These are phyloP conservation scores for Noturus placidus DNA, from an alignment of 2,113 vertebrate species.

Conservation along the genomic window DNA sequence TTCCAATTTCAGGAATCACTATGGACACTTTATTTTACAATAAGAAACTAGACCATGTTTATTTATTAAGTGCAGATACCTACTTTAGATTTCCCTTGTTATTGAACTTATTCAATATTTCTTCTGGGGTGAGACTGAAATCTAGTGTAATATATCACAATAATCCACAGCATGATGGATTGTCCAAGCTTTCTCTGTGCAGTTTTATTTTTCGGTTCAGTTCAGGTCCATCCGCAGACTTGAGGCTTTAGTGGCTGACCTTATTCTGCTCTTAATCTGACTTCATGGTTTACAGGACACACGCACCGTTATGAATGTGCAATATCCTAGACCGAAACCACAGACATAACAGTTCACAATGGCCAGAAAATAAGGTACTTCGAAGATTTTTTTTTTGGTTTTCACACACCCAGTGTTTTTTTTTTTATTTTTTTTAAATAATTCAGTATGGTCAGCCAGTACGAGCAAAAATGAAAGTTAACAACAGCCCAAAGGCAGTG, in stretches of 20 bases:
- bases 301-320: not conserved
- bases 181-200: not conserved
- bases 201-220: slow-evolving; percentile 19
- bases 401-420: slow-evolving; percentile 36
- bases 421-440: slow-evolving; percentile 55
- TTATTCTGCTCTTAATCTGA: slow-evolving; percentile 27
- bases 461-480: slow-evolving; percentile 57
- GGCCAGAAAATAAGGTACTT: slow-evolving; percentile 33
- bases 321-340: not conserved
- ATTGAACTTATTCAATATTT: not conserved
- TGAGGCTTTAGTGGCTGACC: slow-evolving; percentile 14
- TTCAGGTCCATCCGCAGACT: slow-evolving; percentile 8
- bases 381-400: slow-evolving; percentile 40
- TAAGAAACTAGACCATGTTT: not conserved
- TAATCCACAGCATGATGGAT: not conserved
- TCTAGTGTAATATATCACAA: not conserved
- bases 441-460: slow-evolving; percentile 52
- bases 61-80: not conserved
- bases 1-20: not conserved
- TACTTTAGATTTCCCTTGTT: not conserved
- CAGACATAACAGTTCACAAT: slow-evolving; percentile 30
- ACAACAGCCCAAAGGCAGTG: slow-evolving; percentile 54
- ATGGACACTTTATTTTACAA: not conserved
- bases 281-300: slow-evolving; percentile 28
- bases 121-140: not conserved